Evolutionary conservation across 1,140 invertebrate species (phyloP).

Genomic region (Camponotus vicinus): DNA sequence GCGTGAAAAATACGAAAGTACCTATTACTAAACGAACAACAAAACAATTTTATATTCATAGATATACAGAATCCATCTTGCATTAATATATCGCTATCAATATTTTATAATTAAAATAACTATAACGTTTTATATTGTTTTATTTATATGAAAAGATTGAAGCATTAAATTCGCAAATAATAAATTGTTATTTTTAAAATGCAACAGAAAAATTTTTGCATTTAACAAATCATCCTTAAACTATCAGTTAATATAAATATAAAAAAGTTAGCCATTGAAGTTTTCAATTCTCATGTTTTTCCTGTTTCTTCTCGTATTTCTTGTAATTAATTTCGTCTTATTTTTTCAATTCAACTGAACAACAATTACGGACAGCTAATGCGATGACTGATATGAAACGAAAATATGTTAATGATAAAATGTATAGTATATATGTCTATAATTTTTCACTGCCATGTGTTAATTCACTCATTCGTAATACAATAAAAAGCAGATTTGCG

Average conservation of each 20-base stretch:
- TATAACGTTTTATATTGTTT: constrained; percentile 74
- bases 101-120: constrained; percentile 64
- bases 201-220: constrained; percentile 23
- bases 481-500: constrained; percentile 7
- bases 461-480: constrained; percentile 58
- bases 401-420: constrained; percentile 50
- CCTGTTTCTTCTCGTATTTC: background rate
- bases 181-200: constrained; percentile 24
- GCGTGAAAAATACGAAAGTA: constrained; percentile 47
- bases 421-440: constrained; percentile 49
- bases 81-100: constrained; percentile 51
- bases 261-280: background rate
- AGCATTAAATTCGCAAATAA: constrained; percentile 35
- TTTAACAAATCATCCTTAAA: constrained; percentile 4
- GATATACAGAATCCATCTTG: constrained; percentile 46
- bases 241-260: constrained; percentile 32
- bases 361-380: constrained; percentile 4
- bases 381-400: constrained; percentile 21
- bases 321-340: constrained; percentile 12
- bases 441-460: constrained; percentile 73
- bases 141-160: constrained; percentile 63
- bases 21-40: constrained; percentile 17
- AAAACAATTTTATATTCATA: constrained; percentile 69
- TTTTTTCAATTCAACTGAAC: constrained; percentile 34
- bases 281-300: constrained; percentile 26